phyloP scores from a whole-genome alignment of 2,888 invertebrate genomes.

The Pseudococcus jackbeardsleyi region DNA sequence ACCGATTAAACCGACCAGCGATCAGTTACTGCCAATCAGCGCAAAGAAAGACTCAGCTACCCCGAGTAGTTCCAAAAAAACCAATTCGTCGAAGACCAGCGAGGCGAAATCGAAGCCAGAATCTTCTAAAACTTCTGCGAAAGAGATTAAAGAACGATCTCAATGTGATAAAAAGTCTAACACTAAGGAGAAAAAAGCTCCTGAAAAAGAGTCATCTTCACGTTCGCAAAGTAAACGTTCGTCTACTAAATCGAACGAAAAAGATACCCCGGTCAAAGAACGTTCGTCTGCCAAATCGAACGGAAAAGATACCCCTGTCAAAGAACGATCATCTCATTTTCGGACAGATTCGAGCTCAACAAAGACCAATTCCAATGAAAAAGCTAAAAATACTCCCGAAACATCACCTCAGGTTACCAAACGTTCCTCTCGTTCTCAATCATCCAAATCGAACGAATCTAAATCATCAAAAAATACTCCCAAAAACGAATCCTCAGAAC shows the following conservation, averaged over 20 bases:
- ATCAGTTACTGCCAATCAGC: slow-evolving; percentile 68
- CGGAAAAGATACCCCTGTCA: not conserved
- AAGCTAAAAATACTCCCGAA: not conserved
- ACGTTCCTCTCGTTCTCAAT: slow-evolving; percentile 40
- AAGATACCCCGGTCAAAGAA: not conserved
- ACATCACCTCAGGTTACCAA: not conserved
- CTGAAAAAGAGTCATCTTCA: not conserved
- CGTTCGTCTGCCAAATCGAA: not conserved
- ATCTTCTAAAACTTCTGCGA: slow-evolving; percentile 58
- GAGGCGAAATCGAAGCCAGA: slow-evolving; percentile 36
- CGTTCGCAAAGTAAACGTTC: not conserved
- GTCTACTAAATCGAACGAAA: not conserved
- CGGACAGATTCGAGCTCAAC: not conserved
- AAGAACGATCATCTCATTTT: not conserved
- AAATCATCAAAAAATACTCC: not conserved
- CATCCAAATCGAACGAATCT: not conserved
- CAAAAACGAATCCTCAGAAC: not conserved
- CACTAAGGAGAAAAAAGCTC: slow-evolving; percentile 69
- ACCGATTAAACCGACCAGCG: slow-evolving; percentile 77
- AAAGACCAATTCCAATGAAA: not conserved
- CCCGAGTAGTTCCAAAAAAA: slow-evolving; percentile 51
- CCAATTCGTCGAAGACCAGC: not conserved
- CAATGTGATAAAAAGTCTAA: slow-evolving; percentile 68
- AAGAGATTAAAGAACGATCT: slow-evolving; percentile 67
- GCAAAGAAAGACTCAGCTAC: slow-evolving; percentile 62